Conservation (phyloP, 2,797 vertebrate genomes). For the Masticophis lateralis region DNA sequence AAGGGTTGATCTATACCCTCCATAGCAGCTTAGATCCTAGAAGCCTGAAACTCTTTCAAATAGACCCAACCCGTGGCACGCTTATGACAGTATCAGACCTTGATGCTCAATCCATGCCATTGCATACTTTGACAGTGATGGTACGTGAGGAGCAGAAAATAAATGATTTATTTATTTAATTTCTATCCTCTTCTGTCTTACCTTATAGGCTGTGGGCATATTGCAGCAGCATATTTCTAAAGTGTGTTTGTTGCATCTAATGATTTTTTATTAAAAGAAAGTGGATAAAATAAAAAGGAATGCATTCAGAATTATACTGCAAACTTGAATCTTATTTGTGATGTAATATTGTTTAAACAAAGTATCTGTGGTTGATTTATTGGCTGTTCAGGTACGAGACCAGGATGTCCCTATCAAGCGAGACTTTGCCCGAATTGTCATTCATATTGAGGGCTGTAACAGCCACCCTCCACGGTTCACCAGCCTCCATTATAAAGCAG, state of each 20-base stretch:
- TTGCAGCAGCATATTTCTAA: background rate
- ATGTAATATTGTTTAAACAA: background rate
- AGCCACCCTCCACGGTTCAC: conserved; percentile 86
- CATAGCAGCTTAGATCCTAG: conserved; percentile 82
- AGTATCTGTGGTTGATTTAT: background rate
- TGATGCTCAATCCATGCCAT: conserved; percentile 77
- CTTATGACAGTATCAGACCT: conserved; percentile 83
- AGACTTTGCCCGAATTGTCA: conserved; percentile 86
- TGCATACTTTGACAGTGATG: conserved; percentile 88
- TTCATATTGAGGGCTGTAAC: conserved; percentile 86
- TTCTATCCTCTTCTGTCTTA: background rate
- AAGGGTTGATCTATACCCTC: conserved; percentile 88
- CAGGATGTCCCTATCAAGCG: conserved; percentile 93
- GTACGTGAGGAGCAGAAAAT: conserved; percentile 65
- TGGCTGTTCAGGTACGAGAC: conserved; percentile 83
- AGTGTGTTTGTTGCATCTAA: background rate
- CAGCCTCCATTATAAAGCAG: conserved; percentile 79
- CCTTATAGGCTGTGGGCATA: no score
- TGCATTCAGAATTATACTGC: background rate
- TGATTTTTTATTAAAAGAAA: background rate
- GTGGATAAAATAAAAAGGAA: background rate
- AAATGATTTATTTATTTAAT: background rate
- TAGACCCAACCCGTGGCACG: conserved; percentile 86
- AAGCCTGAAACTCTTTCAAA: conserved; percentile 84
- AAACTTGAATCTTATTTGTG: background rate